Evolutionary conservation across 1,140 invertebrate genomes (phyloP).

Genomic region (Aphelenchoides besseyi): DNA sequence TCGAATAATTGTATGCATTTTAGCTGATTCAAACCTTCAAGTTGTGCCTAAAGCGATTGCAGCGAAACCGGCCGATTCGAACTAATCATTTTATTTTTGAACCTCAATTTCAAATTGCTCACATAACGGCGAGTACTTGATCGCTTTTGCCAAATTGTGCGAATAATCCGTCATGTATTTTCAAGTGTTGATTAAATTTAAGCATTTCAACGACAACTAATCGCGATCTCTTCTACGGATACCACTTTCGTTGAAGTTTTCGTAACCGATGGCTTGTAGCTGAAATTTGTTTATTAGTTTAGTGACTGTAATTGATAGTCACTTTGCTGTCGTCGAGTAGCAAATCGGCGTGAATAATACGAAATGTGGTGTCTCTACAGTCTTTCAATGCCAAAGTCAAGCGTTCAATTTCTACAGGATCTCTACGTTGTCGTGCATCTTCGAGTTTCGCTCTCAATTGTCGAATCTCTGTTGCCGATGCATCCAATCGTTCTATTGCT

Average conservation of each 20-base stretch:
- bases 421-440: conserved; percentile 16
- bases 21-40: conserved; percentile 7
- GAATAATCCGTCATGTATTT: not conserved
- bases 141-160: not conserved
- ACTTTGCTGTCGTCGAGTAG: conserved; percentile 26
- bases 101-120: conserved; percentile 2
- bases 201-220: not conserved
- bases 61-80: conserved; percentile 9
- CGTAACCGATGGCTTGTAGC: not conserved
- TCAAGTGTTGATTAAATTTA: not conserved
- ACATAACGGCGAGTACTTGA: not conserved
- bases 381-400: conserved; percentile 31
- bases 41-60: conserved; percentile 16
- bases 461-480: conserved; percentile 14
- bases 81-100: conserved; percentile 18
- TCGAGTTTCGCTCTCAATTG: not conserved
- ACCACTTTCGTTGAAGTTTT: not conserved
- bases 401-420: conserved; percentile 20
- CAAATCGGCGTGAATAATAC: conserved; percentile 34
- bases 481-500: conserved; percentile 33
- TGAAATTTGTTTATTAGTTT: not conserved
- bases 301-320: not conserved
- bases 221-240: not conserved
- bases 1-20: not conserved
- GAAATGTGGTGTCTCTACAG: conserved; percentile 37